These are phyloP conservation scores for Lacanobia oleracea DNA, from an alignment of 2,888 invertebrate genomes.

Conservation along the genomic window DNA sequence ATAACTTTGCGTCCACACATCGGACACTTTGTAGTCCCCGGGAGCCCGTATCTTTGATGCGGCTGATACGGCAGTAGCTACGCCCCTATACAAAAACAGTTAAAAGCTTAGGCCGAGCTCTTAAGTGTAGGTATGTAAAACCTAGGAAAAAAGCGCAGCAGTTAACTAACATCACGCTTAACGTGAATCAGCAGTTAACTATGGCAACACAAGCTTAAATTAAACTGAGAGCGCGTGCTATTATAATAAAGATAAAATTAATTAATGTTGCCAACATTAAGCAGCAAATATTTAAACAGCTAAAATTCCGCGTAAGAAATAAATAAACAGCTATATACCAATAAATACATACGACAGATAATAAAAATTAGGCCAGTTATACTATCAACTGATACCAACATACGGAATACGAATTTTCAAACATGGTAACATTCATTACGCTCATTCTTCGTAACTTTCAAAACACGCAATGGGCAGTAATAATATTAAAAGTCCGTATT, in stretches of 20 bases:
- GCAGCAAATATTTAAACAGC: conserved; percentile 31
- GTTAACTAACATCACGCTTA: conserved; percentile 5
- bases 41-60: no score
- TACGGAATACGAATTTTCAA: conserved; percentile 43
- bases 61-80: no score
- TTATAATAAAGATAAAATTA: conserved; percentile 11
- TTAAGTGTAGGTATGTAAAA: not conserved
- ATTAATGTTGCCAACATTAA: conserved; percentile 47
- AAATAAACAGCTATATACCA: conserved; percentile 44
- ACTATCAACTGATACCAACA: conserved; percentile 60
- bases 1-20: no score
- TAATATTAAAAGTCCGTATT: conserved; percentile 38
- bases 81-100: no score
- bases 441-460: not conserved
- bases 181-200: conserved; percentile 2
- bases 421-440: conserved; percentile 44
- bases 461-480: conserved; percentile 31
- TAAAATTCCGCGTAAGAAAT: conserved; percentile 35
- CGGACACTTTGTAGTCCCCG: no score
- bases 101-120: not conserved
- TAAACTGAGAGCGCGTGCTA: conserved; percentile 16
- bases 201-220: conserved; percentile 35
- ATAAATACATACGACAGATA: conserved; percentile 57
- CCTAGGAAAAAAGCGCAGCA: not conserved
- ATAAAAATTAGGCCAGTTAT: conserved; percentile 70